Base-by-base conservation (phyloP, 2,888 invertebrate genomes). In the Epistrophe eligans region DNA sequence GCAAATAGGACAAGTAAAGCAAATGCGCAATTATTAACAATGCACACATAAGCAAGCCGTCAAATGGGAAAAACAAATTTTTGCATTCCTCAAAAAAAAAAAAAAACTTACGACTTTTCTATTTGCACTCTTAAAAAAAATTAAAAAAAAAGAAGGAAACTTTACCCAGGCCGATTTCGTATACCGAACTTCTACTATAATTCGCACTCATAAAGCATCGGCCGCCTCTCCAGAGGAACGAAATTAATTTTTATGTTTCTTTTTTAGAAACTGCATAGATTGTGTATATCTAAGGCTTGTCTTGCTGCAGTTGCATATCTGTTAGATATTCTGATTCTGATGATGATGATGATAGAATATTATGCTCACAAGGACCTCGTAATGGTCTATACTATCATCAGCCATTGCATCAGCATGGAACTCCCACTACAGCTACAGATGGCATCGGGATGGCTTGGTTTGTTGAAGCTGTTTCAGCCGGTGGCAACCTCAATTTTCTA, bases 281-380 rank as follows among this genome's bases (percentile, higher is more conserved):
- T 66, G 67, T 52, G 50, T 74, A 17, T 76, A 45, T 67, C 57
- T 67, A 67, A 67, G 64, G 67, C 40, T 79, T 58, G 70, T 50
- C 85, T 74, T 82, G 82, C 71, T 85, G 87, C 83, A 87, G 71
- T 83, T 84, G 84, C 84, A 76, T 58, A 58, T 57, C 45, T 40
- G 35, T 52, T 73, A 45, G 64, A 67, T 67, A 67, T 50, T 50
- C 38, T 32, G 48, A 50, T 45, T 64, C 28, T 28, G 72, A 62
- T 74, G 73, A 71, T 50, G 77, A 85, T 74, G 79, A 79, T 87
- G 85, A 85, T 82, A 76, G 87, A 83, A 83, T 87, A 87, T 87
- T 83, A 87, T 87, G 79, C 87, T 87, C 87, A 87, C 83, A 87
- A 87, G 87, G 87, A 87, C 87, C 79, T 87, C 87, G 82, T 79